Evolutionary conservation across 2,113 vertebrate species (phyloP).

Genomic region (Ifrita kowaldi): DNA sequence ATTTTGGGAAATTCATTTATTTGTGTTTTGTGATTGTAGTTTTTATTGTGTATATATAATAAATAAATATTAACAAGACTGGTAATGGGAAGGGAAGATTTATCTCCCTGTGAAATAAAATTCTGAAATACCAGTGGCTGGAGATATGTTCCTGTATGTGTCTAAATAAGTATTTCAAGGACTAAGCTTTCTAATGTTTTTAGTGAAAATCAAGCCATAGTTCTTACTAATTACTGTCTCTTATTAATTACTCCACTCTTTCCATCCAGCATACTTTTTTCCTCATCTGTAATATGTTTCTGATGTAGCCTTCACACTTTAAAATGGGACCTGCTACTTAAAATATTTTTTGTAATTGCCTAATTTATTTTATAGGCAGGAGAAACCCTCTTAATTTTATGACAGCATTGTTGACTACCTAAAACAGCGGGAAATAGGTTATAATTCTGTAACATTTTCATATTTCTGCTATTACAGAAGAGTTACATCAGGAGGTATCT

Average conservation of each 20-base stretch:
- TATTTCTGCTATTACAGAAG: background rate
- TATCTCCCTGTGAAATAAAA: background rate
- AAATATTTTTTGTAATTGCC: background rate
- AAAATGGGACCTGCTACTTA: background rate
- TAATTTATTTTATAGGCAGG: background rate
- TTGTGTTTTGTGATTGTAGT: background rate
- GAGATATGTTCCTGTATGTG: background rate
- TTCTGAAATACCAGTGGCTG: background rate
- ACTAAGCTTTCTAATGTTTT: background rate
- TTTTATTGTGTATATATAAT: background rate
- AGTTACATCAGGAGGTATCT: background rate
- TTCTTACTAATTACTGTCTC: background rate
- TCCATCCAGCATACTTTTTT: background rate
- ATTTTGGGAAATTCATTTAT: background rate
- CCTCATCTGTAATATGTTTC: background rate
- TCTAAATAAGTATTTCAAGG: background rate
- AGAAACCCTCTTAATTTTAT: background rate
- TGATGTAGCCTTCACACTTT: background rate
- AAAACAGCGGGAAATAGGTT: background rate
- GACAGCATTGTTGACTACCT: background rate
- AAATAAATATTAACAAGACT: background rate
- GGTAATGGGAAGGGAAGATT: background rate
- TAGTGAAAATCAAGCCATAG: background rate
- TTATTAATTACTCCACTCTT: background rate
- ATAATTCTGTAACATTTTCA: background rate